Percentiles rank a stretch among this genome's conserved stretches.
phyloP scores from a whole-genome alignment of 1,140 invertebrate genomes.

The Eupristina koningsbergeri region DNA sequence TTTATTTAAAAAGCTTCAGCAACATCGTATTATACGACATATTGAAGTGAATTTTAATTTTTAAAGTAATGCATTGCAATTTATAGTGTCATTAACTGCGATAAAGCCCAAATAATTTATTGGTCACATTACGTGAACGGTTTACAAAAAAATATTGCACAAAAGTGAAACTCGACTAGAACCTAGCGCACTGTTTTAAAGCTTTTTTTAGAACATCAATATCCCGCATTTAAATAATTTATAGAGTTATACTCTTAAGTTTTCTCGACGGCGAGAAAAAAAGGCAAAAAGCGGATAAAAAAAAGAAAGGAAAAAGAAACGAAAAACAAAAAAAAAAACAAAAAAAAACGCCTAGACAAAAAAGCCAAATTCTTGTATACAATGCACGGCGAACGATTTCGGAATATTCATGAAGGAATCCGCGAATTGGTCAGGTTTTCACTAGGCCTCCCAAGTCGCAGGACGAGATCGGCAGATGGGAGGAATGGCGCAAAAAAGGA shows the following conservation, averaged over 20 bases:
- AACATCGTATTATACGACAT: background rate
- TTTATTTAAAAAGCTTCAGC: background rate
- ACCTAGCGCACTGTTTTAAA: background rate
- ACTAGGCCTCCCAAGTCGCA: conserved; percentile 43
- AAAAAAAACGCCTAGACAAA: conserved; percentile 3
- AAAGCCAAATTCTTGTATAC: conserved; percentile 21
- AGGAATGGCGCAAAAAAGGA: background rate
- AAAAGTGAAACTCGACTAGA: conserved; percentile 42
- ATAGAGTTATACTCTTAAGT: background rate
- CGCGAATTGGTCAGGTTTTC: conserved; percentile 46
- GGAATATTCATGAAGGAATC: conserved; percentile 48
- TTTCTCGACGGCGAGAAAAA: background rate
- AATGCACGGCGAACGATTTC: conserved; percentile 12
- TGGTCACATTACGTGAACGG: background rate
- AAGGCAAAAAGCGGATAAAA: conserved; percentile 1
- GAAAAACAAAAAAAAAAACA: background rate
- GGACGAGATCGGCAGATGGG: conserved; percentile 16
- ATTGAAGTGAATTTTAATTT: conserved; percentile 14
- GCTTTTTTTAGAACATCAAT: background rate
- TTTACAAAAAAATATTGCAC: conserved; percentile 37
- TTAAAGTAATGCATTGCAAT: conserved; percentile 1
- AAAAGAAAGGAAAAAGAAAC: background rate
- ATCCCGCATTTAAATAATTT: conserved; percentile 38
- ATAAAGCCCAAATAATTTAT: conserved; percentile 44
- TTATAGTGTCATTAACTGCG: conserved; percentile 28